Percentiles rank a stretch among this genome's conserved stretches.
These are phyloP conservation scores for Melanotaenia boesemani DNA, from an alignment of 2,797 vertebrate species.

Conservation along the genomic window DNA sequence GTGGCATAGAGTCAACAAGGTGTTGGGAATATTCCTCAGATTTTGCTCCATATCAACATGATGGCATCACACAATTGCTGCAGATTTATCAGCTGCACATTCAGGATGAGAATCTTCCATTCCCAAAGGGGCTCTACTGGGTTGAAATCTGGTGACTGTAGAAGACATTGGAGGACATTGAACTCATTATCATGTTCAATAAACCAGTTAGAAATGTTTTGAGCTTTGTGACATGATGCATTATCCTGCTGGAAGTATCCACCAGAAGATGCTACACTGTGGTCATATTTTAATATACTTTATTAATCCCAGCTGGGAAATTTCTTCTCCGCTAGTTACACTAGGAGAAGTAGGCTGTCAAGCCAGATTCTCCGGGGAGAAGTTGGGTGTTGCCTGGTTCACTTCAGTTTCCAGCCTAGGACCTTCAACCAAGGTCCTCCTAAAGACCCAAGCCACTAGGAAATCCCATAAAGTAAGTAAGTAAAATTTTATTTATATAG, in stretches of 20 bases:
- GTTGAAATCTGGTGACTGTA: neutral
- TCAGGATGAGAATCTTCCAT: neutral
- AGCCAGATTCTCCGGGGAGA: no score
- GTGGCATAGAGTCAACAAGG: no score
- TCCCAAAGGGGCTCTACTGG: neutral
- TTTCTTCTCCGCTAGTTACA: no score
- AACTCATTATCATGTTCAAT: neutral
- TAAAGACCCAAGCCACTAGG: no score
- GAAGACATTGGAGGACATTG: neutral
- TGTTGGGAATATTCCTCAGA: neutral
- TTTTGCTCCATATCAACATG: neutral
- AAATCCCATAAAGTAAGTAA: no score
- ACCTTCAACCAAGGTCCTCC: no score
- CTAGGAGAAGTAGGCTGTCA: no score
- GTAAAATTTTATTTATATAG: no score
- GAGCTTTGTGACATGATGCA: conserved; percentile 3
- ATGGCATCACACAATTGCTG: neutral
- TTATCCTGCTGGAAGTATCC: conserved; percentile 59
- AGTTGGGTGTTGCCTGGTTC: no score
- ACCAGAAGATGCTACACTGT: conserved; percentile 51
- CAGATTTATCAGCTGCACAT: neutral
- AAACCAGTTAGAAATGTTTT: neutral
- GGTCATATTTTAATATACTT: neutral
- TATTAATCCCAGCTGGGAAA: no score
- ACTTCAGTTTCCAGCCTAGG: no score